Conservation (phyloP, 2,888 invertebrate species). For the Agrotis clavis region DNA sequence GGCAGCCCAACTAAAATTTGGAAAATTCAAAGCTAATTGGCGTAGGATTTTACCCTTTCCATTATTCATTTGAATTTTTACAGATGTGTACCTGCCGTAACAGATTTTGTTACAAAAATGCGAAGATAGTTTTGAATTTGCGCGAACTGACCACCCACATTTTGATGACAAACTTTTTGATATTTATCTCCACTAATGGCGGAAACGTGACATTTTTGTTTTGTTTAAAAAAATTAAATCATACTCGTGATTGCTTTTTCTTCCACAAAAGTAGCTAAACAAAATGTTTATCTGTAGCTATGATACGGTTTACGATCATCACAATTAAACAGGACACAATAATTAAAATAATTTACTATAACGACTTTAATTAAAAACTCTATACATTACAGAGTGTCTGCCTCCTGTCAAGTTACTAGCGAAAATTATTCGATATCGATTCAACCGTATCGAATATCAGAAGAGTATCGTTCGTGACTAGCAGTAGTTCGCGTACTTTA, state of each 20-base stretch:
- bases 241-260: background rate
- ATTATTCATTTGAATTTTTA: constrained; percentile 12
- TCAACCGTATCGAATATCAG: constrained; percentile 36
- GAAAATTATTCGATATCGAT: constrained; percentile 44
- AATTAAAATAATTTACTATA: background rate
- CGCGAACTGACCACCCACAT: background rate
- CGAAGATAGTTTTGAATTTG: constrained; percentile 2
- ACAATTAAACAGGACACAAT: background rate
- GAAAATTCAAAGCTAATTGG: constrained; percentile 53
- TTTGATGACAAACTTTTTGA: background rate
- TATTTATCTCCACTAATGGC: background rate
- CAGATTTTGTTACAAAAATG: constrained; percentile 4
- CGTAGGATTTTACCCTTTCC: constrained; percentile 27
- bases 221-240: background rate
- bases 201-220: too few relatives aligned
- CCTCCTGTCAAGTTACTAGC: constrained; percentile 1
- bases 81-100: background rate
- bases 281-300: background rate
- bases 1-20: constrained; percentile 39
- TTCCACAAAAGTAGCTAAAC: background rate
- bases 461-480: constrained; percentile 51
- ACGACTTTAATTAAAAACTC: constrained; percentile 10
- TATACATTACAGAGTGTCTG: constrained; percentile 3
- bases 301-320: background rate
- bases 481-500: constrained; percentile 46